These are phyloP conservation scores for Aquatica leii DNA, from an alignment of 2,888 invertebrate species.

Conservation along the genomic window DNA sequence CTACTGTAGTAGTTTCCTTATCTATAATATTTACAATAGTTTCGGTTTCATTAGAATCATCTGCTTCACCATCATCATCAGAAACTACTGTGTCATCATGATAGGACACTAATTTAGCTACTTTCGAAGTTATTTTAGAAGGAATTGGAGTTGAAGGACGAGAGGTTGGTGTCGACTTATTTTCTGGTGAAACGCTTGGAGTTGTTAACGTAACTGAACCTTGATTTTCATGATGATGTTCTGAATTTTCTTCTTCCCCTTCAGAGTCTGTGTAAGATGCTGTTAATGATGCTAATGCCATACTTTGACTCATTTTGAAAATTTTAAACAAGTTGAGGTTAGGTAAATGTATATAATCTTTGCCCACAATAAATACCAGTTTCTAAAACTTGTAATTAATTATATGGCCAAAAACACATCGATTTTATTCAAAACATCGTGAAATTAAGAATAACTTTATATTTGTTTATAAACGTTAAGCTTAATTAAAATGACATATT, in stretches of 20 bases:
- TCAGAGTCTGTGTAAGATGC: constrained; percentile 93
- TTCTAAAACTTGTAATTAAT: no score
- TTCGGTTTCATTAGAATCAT: constrained; percentile 43
- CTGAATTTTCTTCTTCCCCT: constrained; percentile 81
- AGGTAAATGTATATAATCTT: no score
- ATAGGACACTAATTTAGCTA: constrained; percentile 62
- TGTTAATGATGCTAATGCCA: constrained; percentile 83
- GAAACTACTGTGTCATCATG: constrained; percentile 53
- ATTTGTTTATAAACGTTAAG: no score
- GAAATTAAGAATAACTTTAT: no score
- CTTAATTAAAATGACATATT: no score
- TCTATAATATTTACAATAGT: constrained; percentile 62
- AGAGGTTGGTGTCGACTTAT: constrained; percentile 63
- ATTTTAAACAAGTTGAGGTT: no score
- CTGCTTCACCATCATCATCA: constrained; percentile 42
- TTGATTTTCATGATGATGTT: constrained; percentile 57
- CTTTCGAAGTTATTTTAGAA: constrained; percentile 56
- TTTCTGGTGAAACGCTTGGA: constrained; percentile 51
- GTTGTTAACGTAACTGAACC: constrained; percentile 48
- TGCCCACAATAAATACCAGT: no score
- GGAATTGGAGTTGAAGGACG: constrained; percentile 54
- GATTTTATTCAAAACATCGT: no score
- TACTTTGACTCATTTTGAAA: constrained; percentile 42
- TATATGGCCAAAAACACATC: no score
- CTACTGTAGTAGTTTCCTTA: constrained; percentile 47